Evolutionary conservation across 2,113 vertebrate genomes (phyloP).

Genomic region (Promerops cafer): DNA sequence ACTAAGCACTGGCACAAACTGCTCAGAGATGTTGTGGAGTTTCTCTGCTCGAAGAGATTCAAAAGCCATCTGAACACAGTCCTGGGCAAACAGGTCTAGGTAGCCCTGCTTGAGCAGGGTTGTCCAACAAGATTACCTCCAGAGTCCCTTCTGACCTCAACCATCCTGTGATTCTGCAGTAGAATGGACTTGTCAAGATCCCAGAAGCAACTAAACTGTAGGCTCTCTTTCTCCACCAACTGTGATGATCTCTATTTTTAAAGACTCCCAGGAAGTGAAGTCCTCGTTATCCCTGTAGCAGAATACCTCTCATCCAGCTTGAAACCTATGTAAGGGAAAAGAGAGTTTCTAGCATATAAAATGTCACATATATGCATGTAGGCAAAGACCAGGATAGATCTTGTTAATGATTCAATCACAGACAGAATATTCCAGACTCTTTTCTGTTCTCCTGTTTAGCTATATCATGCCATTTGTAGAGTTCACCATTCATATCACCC

Average conservation of each 20-base stretch:
- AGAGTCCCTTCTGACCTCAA: not conserved
- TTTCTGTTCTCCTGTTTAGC: not conserved
- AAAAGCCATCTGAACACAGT: accelerated
- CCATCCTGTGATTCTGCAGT: not conserved
- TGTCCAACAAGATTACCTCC: not conserved
- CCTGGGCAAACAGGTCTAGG: not conserved
- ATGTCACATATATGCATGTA: not conserved
- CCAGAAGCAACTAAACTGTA: not conserved
- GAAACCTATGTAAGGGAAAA: not conserved
- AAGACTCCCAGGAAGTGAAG: not conserved
- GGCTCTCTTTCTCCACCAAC: not conserved
- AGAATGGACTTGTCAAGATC: not conserved
- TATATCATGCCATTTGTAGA: not conserved
- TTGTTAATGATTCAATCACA: not conserved
- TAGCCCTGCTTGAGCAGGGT: not conserved
- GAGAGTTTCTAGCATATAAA: not conserved
- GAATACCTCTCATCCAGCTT: not conserved
- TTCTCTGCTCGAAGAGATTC: not conserved
- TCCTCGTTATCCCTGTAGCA: not conserved
- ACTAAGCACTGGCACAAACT: not conserved
- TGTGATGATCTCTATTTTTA: not conserved
- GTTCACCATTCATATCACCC: not conserved
- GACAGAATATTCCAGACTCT: not conserved
- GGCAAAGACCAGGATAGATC: not conserved
- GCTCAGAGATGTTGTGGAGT: not conserved